Base-by-base conservation (phyloP, 2,888 invertebrate genomes). In the Sesia bembeciformis region DNA sequence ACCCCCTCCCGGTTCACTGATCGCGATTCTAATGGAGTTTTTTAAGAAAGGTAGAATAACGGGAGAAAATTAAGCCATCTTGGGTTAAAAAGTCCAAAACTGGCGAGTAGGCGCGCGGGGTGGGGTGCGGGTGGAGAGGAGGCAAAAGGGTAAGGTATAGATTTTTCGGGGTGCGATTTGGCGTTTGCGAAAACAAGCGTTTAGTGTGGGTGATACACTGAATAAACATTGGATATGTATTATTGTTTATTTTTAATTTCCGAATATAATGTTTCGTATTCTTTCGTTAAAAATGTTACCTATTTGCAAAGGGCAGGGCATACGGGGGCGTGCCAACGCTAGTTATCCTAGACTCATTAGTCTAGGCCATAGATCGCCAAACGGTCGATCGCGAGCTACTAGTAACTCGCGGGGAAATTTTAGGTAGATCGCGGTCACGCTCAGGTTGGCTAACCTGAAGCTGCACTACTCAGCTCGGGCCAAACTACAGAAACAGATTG, bases 11-110 rank as follows among this genome's bases (percentile, higher is more conserved):
- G 38, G 38, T 39, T 50, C 50, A 8, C 67, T 60, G 63, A 64
- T 65, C 70, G 64, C 74, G 66, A 69, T 76, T 70, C 75, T 82
- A 82, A 83, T 78, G 77, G 78, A 76, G 76, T 76, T 80, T 81
- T 78, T 73, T 63, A 77, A 80, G 79, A 76, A 79, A 76, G 70
- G 72, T 63, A 72, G 64, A 76, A 77, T 76, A 74, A 76, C 78
- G 71, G 74, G 71, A 78, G 80, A 76, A 84, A 85, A 86, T 86
- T 82, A 84, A 85, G 85, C 79, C 85, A 82, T 85, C 84, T 85
- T 78, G 79, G 80, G 77, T 79, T 81, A 81, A 85, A 85, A 82
- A 80, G 81, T 81, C 78, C 78, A 78, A 80, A 79, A 79, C 68
- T 72, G 70, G 72, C 72, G 78, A 68, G 72, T 67, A 39, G 5